phyloP scores from a whole-genome alignment of 2,113 vertebrate genomes.

The Nansenia antarctica region DNA sequence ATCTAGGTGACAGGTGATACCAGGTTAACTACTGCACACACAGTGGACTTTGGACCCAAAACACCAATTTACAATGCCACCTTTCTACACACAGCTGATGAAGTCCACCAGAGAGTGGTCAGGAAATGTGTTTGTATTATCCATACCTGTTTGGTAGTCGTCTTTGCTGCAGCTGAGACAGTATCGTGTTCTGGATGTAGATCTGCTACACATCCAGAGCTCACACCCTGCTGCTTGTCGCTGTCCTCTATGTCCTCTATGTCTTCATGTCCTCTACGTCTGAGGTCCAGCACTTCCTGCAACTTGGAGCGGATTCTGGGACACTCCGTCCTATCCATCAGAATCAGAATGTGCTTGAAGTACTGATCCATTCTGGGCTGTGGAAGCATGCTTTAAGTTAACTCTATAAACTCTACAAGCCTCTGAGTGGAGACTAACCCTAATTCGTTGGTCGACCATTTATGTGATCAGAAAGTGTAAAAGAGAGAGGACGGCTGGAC shows the following conservation, averaged over 20 bases:
- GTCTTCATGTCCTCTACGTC: constrained; percentile 27
- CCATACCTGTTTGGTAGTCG: neutral
- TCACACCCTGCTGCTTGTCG: too few relatives aligned
- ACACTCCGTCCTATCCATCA: constrained; percentile 87
- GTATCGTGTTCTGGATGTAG: neutral
- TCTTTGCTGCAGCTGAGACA: neutral
- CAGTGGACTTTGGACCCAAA: too few relatives aligned
- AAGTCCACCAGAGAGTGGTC: too few relatives aligned
- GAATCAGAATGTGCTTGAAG: constrained; percentile 88
- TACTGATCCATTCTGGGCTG: constrained; percentile 92
- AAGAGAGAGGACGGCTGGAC: neutral
- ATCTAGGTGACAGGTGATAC: neutral
- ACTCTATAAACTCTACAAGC: too few relatives aligned
- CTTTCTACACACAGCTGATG: neutral
- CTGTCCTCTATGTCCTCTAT: too few relatives aligned
- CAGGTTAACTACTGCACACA: too few relatives aligned
- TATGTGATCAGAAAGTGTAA: too few relatives aligned
- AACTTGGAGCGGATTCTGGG: constrained; percentile 89
- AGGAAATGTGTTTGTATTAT: too few relatives aligned
- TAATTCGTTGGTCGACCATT: too few relatives aligned
- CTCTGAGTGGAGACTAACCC: too few relatives aligned
- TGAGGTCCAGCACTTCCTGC: constrained; percentile 85
- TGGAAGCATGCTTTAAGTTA: neutral
- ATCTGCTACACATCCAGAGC: too few relatives aligned
- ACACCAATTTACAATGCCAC: neutral